Percentiles rank a stretch among this genome's conserved stretches.
phyloP scores from a whole-genome alignment of 2,888 invertebrate genomes.

The Synanthedon myopaeformis region DNA sequence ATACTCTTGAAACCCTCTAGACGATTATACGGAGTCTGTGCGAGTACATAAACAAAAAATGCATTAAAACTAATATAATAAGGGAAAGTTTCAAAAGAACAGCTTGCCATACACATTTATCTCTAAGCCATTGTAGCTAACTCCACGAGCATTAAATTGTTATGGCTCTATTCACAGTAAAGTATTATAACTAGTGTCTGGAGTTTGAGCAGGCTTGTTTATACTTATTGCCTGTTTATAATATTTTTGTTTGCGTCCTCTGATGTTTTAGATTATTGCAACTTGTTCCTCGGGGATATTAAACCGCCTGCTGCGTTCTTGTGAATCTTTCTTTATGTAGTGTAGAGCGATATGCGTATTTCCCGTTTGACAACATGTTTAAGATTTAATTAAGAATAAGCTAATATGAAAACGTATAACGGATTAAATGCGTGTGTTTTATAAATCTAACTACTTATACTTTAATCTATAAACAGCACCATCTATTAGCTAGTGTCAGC shows the following conservation, averaged over 20 bases:
- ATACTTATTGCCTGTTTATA: constrained; percentile 44
- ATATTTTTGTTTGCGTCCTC: constrained; percentile 47
- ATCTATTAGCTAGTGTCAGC: too few species aligned
- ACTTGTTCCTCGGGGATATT: constrained; percentile 49
- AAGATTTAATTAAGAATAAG: too few species aligned
- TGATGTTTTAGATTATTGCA: constrained; percentile 55
- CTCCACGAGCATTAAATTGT: constrained; percentile 25
- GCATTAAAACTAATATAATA: constrained; percentile 4
- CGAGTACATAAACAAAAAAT: background rate
- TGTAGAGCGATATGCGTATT: too few species aligned
- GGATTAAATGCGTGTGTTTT: too few species aligned
- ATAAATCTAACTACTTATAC: too few species aligned
- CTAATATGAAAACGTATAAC: too few species aligned
- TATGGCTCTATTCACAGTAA: constrained; percentile 31
- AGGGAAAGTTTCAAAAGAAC: constrained; percentile 5
- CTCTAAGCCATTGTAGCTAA: constrained; percentile 12
- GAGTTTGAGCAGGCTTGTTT: constrained; percentile 25
- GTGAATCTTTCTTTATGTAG: constrained; percentile 9
- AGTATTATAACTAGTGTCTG: constrained; percentile 35
- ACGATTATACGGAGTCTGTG: too few species aligned
- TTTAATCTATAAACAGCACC: too few species aligned
- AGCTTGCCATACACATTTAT: constrained; percentile 19
- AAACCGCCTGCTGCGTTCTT: background rate
- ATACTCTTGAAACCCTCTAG: too few species aligned
- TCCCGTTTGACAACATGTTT: too few species aligned